A percentile compares a stretch with the other conserved stretches of the same genome.
Conservation (phyloP, 2,888 invertebrate genomes). For the Patella pellucida region DNA sequence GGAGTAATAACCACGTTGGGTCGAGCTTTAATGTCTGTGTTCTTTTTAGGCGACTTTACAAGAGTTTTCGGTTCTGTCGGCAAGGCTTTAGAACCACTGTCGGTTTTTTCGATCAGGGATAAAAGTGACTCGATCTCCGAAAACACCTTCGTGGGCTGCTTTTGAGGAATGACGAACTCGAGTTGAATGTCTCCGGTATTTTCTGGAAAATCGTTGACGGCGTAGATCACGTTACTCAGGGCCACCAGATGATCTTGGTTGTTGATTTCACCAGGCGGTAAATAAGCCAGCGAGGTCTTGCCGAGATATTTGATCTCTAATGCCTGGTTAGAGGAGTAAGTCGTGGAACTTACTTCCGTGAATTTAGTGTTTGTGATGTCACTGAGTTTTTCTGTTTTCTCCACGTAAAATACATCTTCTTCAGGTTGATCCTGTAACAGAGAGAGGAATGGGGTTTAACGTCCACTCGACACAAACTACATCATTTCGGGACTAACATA, state of each 20-base stretch:
- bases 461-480: too few relatives aligned
- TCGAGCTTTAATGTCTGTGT: not conserved
- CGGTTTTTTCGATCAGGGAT: too few relatives aligned
- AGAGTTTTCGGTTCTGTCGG: too few relatives aligned
- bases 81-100: too few relatives aligned
- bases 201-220: not conserved
- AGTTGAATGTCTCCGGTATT: not conserved
- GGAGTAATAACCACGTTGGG: not conserved
- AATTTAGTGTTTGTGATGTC: not conserved
- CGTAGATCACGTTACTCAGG: not conserved
- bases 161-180: not conserved
- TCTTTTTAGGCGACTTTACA: not conserved
- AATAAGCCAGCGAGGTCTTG: not conserved
- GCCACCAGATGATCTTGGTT: not conserved
- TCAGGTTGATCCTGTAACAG: not conserved
- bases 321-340: not conserved
- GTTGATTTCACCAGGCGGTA: not conserved
- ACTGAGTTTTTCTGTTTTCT: slow-evolving; percentile 1
- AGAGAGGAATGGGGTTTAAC: too few relatives aligned
- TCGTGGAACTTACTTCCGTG: not conserved
- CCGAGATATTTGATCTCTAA: not conserved
- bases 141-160: not conserved
- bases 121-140: not conserved
- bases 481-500: too few relatives aligned
- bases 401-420: not conserved